Conservation (phyloP, 2,113 vertebrate species). For the Micronycteris hirsuta region DNA sequence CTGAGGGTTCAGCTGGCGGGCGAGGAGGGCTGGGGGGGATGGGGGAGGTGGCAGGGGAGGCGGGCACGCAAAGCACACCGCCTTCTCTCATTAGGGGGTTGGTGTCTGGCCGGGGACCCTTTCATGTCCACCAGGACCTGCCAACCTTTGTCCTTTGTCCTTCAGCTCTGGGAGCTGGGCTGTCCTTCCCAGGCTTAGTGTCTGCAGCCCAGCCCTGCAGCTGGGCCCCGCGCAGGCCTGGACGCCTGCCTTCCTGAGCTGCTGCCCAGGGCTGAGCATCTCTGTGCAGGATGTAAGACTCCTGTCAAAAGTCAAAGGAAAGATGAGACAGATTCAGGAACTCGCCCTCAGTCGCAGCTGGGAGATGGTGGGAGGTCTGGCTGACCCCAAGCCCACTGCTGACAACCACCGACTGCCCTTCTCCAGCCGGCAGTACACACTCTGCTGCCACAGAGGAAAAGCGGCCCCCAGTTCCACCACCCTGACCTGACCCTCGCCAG, state of each 20-base stretch:
- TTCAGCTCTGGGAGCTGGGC: neutral
- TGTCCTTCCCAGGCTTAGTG: neutral
- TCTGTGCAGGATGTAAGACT: rapidly evolving
- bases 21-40: neutral
- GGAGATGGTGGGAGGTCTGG: neutral
- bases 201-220: neutral
- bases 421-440: neutral
- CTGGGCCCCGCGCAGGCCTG: neutral
- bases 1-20: neutral
- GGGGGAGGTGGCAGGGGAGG: neutral
- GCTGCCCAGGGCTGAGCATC: neutral
- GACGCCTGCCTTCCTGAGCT: neutral
- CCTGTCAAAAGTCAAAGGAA: neutral
- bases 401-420: rapidly evolving
- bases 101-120: neutral
- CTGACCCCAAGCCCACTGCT: neutral
- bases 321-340: neutral
- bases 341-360: neutral
- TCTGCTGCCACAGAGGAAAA: neutral
- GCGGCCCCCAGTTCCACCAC: rapidly evolving
- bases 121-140: neutral
- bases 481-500: neutral
- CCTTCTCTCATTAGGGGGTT: neutral
- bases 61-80: neutral
- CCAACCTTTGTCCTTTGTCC: rapidly evolving